These are phyloP conservation scores for Nemopilema nomurai DNA, from an alignment of 30 jellyfish, hydroid and myxozoan species.

Conservation along the genomic window DNA sequence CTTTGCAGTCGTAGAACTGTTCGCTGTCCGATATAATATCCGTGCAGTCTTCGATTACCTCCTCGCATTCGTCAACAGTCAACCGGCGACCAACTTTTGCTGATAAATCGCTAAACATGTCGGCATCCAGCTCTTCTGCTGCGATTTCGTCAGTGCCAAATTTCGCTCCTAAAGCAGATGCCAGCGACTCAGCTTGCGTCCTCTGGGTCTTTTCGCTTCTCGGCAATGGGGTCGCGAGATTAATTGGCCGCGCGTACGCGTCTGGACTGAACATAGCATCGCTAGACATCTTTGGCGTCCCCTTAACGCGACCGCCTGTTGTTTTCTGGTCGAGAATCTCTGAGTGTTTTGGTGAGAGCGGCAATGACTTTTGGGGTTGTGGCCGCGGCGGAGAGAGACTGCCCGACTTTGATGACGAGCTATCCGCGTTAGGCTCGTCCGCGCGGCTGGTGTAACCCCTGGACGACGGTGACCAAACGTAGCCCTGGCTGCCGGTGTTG, in stretches of 20 bases:
- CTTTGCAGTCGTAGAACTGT: constrained; percentile 48
- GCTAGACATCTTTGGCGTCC: not conserved
- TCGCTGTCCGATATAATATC: constrained; percentile 42
- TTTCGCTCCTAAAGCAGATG: constrained; percentile 61
- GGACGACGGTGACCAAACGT: constrained; percentile 94
- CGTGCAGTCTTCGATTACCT: constrained; percentile 51
- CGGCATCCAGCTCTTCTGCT: constrained; percentile 43
- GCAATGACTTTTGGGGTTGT: constrained; percentile 28
- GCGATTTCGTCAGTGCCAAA: constrained; percentile 56
- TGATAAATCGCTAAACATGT: not conserved
- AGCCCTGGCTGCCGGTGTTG: constrained; percentile 56
- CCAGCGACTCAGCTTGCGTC: constrained; percentile 75
- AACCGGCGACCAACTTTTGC: constrained; percentile 9
- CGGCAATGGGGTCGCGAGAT: constrained; percentile 69
- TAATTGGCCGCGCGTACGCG: constrained; percentile 26
- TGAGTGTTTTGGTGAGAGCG: constrained; percentile 68
- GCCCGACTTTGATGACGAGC: constrained; percentile 27
- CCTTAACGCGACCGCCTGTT: not conserved
- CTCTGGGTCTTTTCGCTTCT: constrained; percentile 21
- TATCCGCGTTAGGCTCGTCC: constrained; percentile 28
- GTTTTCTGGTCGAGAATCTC: constrained; percentile 42
- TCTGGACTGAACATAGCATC: constrained; percentile 16
- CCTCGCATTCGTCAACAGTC: constrained; percentile 76
- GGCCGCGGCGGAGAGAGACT: constrained; percentile 37
- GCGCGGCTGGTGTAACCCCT: constrained; percentile 70